These are phyloP conservation scores for Loris lydekkerianus DNA, from an alignment of 2,797 vertebrate genomes.

Conservation along the genomic window DNA sequence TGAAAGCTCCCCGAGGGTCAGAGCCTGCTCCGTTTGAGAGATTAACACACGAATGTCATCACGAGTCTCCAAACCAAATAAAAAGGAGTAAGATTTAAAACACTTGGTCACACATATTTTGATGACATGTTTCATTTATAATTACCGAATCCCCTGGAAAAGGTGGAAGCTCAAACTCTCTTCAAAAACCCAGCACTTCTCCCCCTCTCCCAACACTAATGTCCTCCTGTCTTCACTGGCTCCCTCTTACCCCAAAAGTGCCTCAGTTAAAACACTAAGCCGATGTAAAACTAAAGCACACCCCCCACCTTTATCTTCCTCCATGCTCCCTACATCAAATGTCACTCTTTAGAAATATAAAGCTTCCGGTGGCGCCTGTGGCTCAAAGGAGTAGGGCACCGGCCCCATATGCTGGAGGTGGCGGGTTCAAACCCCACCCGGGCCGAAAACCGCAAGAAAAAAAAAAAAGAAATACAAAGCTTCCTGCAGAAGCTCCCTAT, in stretches of 20 bases:
- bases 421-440: too few species aligned
- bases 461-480: too few species aligned
- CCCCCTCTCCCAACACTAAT: fast-evolving
- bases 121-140: not conserved
- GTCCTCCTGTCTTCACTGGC: not conserved
- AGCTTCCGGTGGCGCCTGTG: not conserved
- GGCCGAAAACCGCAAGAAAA: too few species aligned
- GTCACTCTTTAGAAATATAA: too few species aligned
- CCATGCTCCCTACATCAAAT: not conserved
- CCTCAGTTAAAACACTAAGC: not conserved
- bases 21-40: not conserved
- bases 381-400: too few species aligned
- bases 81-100: not conserved
- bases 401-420: too few species aligned
- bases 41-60: not conserved
- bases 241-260: not conserved
- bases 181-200: not conserved
- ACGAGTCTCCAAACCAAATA: not conserved
- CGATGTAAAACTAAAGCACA: too few species aligned
- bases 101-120: not conserved
- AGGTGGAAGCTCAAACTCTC: not conserved
- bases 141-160: not conserved
- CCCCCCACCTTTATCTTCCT: not conserved
- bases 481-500: not conserved
- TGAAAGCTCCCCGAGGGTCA: not conserved